Percentiles rank a stretch among this genome's conserved stretches.
phyloP scores from a whole-genome alignment of 2,113 vertebrate species.

The Boleophthalmus pectinirostris region DNA sequence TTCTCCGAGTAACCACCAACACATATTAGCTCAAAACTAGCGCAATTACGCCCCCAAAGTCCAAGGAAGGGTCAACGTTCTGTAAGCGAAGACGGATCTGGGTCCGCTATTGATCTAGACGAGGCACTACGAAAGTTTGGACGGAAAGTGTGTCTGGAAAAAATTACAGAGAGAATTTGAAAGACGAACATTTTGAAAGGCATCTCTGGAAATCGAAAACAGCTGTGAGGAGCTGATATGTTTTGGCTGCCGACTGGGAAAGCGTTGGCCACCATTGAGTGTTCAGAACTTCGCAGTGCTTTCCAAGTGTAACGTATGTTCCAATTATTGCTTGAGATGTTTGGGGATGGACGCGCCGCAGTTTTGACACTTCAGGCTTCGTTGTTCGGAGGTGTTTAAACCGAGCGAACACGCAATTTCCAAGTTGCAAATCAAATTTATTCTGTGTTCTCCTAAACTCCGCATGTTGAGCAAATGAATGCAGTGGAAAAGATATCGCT shows the following conservation, averaged over 20 bases:
- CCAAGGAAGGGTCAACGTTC: conserved; percentile 17
- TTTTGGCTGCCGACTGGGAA: conserved; percentile 2
- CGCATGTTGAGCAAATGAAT: conserved; percentile 1
- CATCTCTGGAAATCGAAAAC: conserved; percentile 21
- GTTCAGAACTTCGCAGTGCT: neutral
- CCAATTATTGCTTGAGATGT: neutral
- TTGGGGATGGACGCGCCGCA: neutral
- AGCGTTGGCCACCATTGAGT: neutral
- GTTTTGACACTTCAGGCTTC: conserved; percentile 4
- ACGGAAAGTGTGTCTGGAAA: conserved; percentile 3
- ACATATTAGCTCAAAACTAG: conserved; percentile 10
- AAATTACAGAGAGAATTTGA: neutral
- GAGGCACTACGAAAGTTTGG: conserved; percentile 1
- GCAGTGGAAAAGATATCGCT: neutral
- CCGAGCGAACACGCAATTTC: neutral
- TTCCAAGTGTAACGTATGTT: neutral
- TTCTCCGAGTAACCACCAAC: conserved; percentile 3
- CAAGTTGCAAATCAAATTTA: conserved; percentile 1
- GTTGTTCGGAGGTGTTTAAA: conserved; percentile 2
- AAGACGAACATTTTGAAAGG: conserved; percentile 12
- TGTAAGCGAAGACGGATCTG: neutral
- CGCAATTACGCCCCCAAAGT: neutral
- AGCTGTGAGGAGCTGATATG: conserved; percentile 9
- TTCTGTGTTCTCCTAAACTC: neutral
- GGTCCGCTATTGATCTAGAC: neutral